Evolutionary conservation across 2,797 vertebrate species (phyloP), one percentile per base, ranked within the genome.

Genomic region (Zenarchopterus dispar): DNA sequence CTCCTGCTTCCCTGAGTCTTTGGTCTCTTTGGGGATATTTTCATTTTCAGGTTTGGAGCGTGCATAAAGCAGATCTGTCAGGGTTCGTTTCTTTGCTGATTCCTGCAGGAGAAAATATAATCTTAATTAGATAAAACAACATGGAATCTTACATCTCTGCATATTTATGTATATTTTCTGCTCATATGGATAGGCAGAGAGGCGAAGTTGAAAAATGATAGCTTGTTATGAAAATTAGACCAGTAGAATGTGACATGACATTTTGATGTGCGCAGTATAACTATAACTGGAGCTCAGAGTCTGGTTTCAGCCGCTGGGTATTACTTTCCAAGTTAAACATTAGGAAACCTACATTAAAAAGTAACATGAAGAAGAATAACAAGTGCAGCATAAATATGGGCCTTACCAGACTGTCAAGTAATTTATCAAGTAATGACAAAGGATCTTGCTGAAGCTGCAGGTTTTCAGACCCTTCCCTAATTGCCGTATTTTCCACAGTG

Each of bases 321-420:
- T 43, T 33, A 6, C 7, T 26, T 15, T 2, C 33, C 21, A 11
- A 51, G 5, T 17, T 8, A 5, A 54, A 16, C 26, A 36, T 9
- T 4, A 33, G 28, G 22, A 43, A n/a, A 54, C 10, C 2, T n/a
- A 16, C 17, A 44, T 4, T 15, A 45, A n/a, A 36, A 45, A 52
- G 11, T 21, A 5, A 42, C 22, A 24, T 11, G 1, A 3, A 28
- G 2, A 43, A 62, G 2, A 2, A 0, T 6, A 15, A 48, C 4
- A 6, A 26, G 8, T 4, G 23, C 43, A 46, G 21, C 19, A 22
- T 21, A 69, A 67, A 28, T n/a, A 31, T 56, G 65, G 8, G 39
- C 61, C 72, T 82, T 69, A 90, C 89, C 83, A 64, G 67, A 21
- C 45, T 43, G 31, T 80, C 61, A 21, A 73, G 60, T 22, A 68